These are phyloP conservation scores for Piezodorus guildinii DNA, from an alignment of 1,140 invertebrate genomes.

Conservation along the genomic window DNA sequence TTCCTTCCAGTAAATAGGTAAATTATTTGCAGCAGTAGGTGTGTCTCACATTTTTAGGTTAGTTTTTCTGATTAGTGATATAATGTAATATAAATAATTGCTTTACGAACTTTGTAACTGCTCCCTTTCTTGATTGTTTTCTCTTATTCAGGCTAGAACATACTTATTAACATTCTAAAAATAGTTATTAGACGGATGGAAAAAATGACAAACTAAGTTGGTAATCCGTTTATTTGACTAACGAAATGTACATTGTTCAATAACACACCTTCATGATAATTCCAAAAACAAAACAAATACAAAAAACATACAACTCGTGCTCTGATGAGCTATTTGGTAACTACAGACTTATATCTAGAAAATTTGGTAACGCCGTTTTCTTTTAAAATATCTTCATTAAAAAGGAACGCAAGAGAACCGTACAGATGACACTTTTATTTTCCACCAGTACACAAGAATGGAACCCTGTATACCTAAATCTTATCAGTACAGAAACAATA, in stretches of 20 bases:
- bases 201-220: too few species aligned
- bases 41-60: too few species aligned
- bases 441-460: not conserved
- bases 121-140: too few species aligned
- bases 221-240: not conserved
- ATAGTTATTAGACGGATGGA: too few species aligned
- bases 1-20: too few species aligned
- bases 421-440: not conserved
- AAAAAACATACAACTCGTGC: not conserved
- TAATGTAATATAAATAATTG: too few species aligned
- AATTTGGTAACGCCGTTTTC: not conserved
- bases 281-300: too few species aligned
- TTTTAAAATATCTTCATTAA: not conserved
- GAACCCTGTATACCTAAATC: conserved; percentile 8
- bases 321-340: conserved; percentile 5
- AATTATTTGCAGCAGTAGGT: too few species aligned
- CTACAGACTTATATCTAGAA: conserved; percentile 1
- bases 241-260: not conserved
- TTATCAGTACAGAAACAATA: not conserved
- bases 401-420: not conserved
- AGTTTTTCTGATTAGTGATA: too few species aligned
- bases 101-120: too few species aligned
- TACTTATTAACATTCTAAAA: too few species aligned
- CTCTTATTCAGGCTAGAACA: too few species aligned
- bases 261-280: not conserved